Evolutionary conservation across 53 echinoderm and acorn worm genomes (phyloP).

Genomic region (Glandiceps talaboti): DNA sequence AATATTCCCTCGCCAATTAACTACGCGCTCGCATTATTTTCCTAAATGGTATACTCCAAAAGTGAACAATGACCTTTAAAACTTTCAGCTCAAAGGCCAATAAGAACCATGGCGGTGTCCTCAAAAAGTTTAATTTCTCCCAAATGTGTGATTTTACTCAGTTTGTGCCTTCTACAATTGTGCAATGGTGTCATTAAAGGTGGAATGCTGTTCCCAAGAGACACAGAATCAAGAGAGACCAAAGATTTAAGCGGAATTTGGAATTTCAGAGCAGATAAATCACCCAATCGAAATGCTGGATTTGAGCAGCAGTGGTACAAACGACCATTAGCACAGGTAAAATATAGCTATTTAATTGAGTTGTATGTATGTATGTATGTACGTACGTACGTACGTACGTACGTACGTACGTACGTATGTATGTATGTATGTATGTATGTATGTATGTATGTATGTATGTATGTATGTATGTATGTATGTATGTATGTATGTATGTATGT

Average conservation of each 20-base stretch:
- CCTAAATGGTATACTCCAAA: too few species aligned
- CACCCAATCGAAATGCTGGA: constrained; percentile 40
- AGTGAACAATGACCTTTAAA: too few species aligned
- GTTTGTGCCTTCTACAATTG: neutral
- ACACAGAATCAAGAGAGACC: constrained; percentile 56
- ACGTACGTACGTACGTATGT: neutral
- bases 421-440: neutral
- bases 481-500: neutral
- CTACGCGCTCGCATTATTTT: too few species aligned
- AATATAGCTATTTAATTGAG: neutral
- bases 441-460: neutral
- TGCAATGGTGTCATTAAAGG: neutral
- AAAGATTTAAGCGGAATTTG: constrained; percentile 61
- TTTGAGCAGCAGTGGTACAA: constrained; percentile 60
- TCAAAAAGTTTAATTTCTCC: too few species aligned
- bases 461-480: neutral
- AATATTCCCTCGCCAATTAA: too few species aligned
- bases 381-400: constrained; percentile 1
- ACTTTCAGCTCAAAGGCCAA: too few species aligned
- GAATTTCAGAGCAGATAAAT: constrained; percentile 79
- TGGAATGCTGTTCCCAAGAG: constrained; percentile 62
- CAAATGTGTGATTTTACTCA: neutral
- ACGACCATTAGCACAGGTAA: constrained; percentile 48
- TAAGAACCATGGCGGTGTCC: too few species aligned
- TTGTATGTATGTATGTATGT: neutral